Base-by-base conservation (phyloP, 2,113 vertebrate genomes). In the Saccopteryx leptura region DNA sequence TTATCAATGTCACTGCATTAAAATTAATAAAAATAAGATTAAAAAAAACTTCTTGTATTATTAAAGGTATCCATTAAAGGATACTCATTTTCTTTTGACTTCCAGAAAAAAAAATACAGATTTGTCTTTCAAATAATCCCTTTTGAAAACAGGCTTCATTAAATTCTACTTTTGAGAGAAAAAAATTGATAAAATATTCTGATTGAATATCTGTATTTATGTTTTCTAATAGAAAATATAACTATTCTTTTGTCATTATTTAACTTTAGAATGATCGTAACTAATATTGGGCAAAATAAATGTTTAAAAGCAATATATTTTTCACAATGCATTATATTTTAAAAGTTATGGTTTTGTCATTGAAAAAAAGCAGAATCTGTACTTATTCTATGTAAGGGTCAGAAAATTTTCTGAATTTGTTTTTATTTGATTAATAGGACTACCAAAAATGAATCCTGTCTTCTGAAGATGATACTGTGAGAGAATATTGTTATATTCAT, bases 381-480 rank as follows among this genome's bases (percentile, higher is more conserved):
- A 48, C 48, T 88, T 54, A n/a, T 78, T 92, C 54, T 63, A 56
- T 71, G n/a, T 28, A 78, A 84, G 26, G 14, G 17, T 56, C 56
- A 84, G 71, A 78, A 72, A 33, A 11, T 54, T 76, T 78, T 78
- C 56, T 65, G 26, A 39, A 48, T 79, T 88, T 72, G 63, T 26
- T 71, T 95, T 79, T 84, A 56, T 71, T 95, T 84, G 3, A 4
- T 54, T 95, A 79, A 48, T 78, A 89, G 4, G n/a, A 69, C 5
- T 78, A 84, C 6, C 26, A 63, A 48, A 76, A 78, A 21, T 92
- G n/a, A 95, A 63, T 78, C 84, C 17, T 89, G 4, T 39, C 48
- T 50, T 72, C 79, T 89, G 48, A 93, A 84, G 48, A 85, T 84
- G n/a, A 39, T 79, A 89, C 6, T 92, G 31, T 88, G 56, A 82